A percentile compares a stretch with the other conserved stretches of the same genome.
phyloP scores from a whole-genome alignment of 1,140 invertebrate species.

The Heterodera schachtii region DNA sequence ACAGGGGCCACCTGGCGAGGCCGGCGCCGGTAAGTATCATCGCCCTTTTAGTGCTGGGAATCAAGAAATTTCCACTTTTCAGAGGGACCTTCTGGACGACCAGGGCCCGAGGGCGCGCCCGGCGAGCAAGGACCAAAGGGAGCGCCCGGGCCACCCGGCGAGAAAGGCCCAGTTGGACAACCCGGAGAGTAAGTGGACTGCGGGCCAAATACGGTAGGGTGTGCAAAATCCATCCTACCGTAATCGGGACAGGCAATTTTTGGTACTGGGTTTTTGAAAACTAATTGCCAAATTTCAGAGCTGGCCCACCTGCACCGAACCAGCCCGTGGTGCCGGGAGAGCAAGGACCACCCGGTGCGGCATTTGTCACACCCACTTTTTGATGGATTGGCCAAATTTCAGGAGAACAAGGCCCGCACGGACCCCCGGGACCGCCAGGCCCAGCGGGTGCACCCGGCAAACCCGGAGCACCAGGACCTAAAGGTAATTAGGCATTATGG shows the following conservation, averaged over 20 bases:
- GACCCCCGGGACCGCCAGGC: slow-evolving; percentile 33
- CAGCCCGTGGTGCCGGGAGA: slow-evolving; percentile 3
- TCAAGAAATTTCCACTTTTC: slow-evolving; percentile 7
- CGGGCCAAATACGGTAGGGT: background rate
- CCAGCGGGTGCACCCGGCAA: slow-evolving; percentile 26
- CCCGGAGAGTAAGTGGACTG: slow-evolving; percentile 20
- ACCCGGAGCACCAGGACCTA: slow-evolving; percentile 36
- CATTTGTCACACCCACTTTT: slow-evolving; percentile 15
- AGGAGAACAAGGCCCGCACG: slow-evolving; percentile 35
- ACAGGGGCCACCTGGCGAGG: slow-evolving; percentile 40
- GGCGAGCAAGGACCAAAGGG: slow-evolving; percentile 43
- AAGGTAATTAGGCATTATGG: slow-evolving; percentile 13
- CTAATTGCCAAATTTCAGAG: background rate
- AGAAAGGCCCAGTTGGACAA: slow-evolving; percentile 27
- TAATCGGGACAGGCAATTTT: too few relatives aligned
- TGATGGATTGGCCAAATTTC: slow-evolving; percentile 20
- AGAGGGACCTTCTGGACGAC: slow-evolving; percentile 37
- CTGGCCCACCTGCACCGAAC: slow-evolving; percentile 22
- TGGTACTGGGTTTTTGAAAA: background rate
- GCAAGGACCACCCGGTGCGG: background rate
- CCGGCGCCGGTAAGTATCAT: slow-evolving; percentile 27
- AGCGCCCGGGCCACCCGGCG: slow-evolving; percentile 21
- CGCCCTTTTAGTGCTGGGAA: too few relatives aligned
- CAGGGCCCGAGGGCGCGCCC: slow-evolving; percentile 34
- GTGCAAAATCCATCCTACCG: background rate